Evolutionary conservation across 2,113 vertebrate genomes (phyloP).

Genomic region (Phalacrocorax brasilianus): DNA sequence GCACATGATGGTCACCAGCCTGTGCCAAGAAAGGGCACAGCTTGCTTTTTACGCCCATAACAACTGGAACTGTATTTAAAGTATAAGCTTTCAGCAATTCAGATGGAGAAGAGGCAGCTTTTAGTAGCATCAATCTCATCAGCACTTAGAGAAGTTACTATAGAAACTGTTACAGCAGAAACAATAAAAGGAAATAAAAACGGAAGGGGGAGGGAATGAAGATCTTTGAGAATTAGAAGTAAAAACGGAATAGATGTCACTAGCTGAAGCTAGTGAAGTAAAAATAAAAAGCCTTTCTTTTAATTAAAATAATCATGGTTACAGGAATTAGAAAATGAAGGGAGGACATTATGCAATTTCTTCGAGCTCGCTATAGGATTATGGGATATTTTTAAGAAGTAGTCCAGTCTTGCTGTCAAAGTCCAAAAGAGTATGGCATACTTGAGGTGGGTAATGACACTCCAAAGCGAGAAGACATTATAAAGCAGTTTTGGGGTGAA

Average conservation of each 20-base stretch:
- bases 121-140: slow-evolving; percentile 57
- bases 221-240: slow-evolving; percentile 10
- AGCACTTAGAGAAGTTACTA: slow-evolving; percentile 59
- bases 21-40: background rate
- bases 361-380: background rate
- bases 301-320: background rate
- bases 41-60: background rate
- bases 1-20: background rate
- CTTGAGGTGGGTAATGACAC: background rate
- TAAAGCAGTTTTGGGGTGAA: background rate
- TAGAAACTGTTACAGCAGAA: slow-evolving; percentile 65
- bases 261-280: background rate
- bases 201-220: background rate
- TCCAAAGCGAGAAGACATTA: background rate
- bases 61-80: slow-evolving; percentile 20
- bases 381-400: background rate
- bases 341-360: background rate
- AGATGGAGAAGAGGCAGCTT: slow-evolving; percentile 34
- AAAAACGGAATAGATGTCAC: slow-evolving; percentile 19
- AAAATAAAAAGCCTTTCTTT: background rate
- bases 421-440: background rate
- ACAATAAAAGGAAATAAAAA: slow-evolving; percentile 64
- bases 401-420: background rate
- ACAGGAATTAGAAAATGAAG: background rate
- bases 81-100: background rate